A percentile compares a stretch with the other conserved stretches of the same genome.
Evolutionary conservation across 2,113 vertebrate species (phyloP).

Genomic region (Catagonus wagneri): DNA sequence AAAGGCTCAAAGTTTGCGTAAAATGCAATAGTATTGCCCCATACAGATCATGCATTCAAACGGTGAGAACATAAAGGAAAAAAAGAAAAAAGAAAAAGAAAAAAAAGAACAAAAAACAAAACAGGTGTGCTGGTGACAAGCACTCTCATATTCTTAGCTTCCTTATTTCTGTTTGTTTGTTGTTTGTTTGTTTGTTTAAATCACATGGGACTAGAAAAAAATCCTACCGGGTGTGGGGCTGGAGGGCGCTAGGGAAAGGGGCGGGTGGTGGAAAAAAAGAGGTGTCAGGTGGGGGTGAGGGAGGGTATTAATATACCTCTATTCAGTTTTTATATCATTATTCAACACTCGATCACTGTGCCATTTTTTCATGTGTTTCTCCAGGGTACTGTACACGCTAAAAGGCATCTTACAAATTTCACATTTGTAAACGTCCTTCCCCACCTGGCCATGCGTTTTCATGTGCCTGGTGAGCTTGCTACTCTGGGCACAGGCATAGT

Average conservation of each 20-base stretch:
- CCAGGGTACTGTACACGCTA: slow-evolving; percentile 99
- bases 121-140: slow-evolving; percentile 98
- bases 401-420: slow-evolving; percentile 99
- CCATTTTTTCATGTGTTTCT: slow-evolving; percentile 99
- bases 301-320: slow-evolving; percentile 92
- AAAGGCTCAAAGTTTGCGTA: slow-evolving; percentile 99
- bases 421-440: slow-evolving; percentile 99
- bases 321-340: slow-evolving; percentile 99
- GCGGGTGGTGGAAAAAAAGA: slow-evolving; percentile 66
- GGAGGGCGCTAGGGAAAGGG: slow-evolving; percentile 70
- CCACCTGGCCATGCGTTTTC: slow-evolving; percentile 99
- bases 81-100: slow-evolving; percentile 39
- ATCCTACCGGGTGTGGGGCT: slow-evolving; percentile 92
- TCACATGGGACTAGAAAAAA: slow-evolving; percentile 95
- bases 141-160: slow-evolving; percentile 95
- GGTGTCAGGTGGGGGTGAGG: slow-evolving; percentile 83
- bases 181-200: slow-evolving; percentile 81
- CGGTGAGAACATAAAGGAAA: slow-evolving; percentile 92
- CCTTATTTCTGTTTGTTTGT: slow-evolving; percentile 88
- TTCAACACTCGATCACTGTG: slow-evolving; percentile 99
- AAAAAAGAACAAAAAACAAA: slow-evolving; percentile 78
- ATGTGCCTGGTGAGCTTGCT: slow-evolving; percentile 99
- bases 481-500: slow-evolving; percentile 99
- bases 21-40: slow-evolving; percentile 99
- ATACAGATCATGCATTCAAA: slow-evolving; percentile 99